phyloP scores from a whole-genome alignment of 2,797 vertebrate species.

The Cuculus canorus region DNA sequence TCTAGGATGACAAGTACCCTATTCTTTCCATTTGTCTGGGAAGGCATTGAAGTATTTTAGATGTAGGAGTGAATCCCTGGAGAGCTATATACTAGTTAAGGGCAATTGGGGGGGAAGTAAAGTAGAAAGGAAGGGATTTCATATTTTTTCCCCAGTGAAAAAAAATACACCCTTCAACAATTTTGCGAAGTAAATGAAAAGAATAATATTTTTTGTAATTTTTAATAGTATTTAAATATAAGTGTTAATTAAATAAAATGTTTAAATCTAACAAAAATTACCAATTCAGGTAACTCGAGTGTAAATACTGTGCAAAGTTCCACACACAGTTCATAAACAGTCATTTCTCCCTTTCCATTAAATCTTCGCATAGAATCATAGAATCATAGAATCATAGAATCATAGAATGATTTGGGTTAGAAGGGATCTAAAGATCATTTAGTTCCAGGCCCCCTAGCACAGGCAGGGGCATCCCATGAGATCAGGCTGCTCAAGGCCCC shows the following conservation, averaged over 20 bases:
- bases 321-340: not conserved
- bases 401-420: too few species aligned
- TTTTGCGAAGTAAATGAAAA: not conserved
- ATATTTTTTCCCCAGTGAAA: not conserved
- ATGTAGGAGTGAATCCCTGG: not conserved
- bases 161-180: not conserved
- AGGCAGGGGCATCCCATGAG: too few species aligned
- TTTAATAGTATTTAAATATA: not conserved
- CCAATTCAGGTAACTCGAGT: not conserved
- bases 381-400: too few species aligned
- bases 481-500: too few species aligned
- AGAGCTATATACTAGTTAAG: not conserved
- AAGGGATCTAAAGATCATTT: too few species aligned
- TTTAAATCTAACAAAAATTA: not conserved
- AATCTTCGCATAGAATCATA: not conserved
- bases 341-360: not conserved
- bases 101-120: not conserved
- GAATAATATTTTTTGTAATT: not conserved
- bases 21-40: not conserved
- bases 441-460: too few species aligned
- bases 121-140: not conserved
- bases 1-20: not conserved
- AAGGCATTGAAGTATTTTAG: not conserved
- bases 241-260: not conserved
- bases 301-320: not conserved